Percentiles rank a stretch among this genome's conserved stretches.
Conservation (phyloP, 2,113 vertebrate genomes). For the Eurypyga helias region DNA sequence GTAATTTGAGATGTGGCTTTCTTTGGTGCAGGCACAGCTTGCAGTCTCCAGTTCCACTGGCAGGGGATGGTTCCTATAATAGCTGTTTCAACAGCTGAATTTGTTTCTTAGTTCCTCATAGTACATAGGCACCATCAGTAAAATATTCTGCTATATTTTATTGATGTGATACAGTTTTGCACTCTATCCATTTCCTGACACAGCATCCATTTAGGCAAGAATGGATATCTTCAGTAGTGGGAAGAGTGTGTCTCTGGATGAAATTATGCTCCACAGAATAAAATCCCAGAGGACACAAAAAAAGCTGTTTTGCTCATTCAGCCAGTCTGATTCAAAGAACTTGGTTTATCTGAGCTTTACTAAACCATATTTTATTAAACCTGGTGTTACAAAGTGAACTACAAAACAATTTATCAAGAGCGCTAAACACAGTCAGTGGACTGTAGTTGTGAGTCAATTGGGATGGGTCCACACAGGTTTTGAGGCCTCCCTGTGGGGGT, state of each 20-base stretch:
- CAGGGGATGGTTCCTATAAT: not conserved
- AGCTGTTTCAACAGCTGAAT: not conserved
- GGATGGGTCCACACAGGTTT: not conserved
- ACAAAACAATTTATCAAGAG: not conserved
- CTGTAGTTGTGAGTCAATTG: not conserved
- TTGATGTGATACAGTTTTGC: not conserved
- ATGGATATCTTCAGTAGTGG: not conserved
- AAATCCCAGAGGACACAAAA: not conserved
- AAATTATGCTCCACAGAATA: not conserved
- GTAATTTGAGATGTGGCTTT: not conserved
- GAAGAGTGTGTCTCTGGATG: not conserved
- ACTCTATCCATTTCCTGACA: not conserved
- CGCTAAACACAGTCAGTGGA: not conserved
- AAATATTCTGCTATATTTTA: not conserved
- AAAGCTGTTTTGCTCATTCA: not conserved
- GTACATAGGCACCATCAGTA: not conserved
- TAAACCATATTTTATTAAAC: not conserved
- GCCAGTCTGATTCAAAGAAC: not conserved
- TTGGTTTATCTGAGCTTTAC: not conserved
- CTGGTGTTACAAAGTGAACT: not conserved
- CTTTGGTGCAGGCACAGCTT: not conserved
- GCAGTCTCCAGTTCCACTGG: not conserved
- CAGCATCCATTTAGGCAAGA: not conserved
- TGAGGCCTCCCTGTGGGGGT: not conserved
- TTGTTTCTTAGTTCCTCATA: not conserved